Evolutionary conservation across 2,888 invertebrate genomes (phyloP).

Genomic region (Blera fallax): DNA sequence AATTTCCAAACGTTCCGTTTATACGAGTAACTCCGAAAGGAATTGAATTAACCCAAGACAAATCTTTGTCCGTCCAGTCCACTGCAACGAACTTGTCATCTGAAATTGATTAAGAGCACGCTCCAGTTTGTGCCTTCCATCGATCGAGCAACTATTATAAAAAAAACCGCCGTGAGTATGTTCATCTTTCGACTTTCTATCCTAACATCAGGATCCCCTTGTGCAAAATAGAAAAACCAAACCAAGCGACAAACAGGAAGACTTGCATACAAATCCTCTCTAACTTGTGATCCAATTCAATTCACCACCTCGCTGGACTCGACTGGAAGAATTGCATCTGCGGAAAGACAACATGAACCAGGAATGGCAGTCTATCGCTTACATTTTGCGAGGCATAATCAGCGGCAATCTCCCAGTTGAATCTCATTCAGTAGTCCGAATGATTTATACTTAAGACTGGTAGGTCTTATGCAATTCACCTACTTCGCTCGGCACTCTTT

Average conservation of each 20-base stretch:
- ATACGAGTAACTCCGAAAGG: background rate
- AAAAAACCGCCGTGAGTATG: background rate
- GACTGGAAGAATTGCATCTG: slow-evolving; percentile 21
- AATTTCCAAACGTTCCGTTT: slow-evolving; percentile 12
- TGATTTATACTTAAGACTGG: slow-evolving; percentile 56
- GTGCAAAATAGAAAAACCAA: background rate
- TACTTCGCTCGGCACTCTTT: background rate
- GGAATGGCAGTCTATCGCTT: slow-evolving; percentile 13
- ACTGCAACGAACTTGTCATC: slow-evolving; percentile 17
- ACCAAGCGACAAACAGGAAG: slow-evolving; percentile 27
- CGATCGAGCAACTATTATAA: background rate
- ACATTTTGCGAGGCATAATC: slow-evolving; percentile 35
- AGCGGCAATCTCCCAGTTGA: slow-evolving; percentile 40
- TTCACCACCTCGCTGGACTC: slow-evolving; percentile 24
- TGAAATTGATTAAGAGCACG: slow-evolving; percentile 22
- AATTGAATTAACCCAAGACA: slow-evolving; percentile 43
- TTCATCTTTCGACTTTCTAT: background rate
- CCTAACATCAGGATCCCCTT: background rate
- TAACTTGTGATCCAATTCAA: slow-evolving; percentile 49
- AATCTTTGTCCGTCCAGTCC: slow-evolving; percentile 10
- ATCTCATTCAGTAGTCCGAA: slow-evolving; percentile 52
- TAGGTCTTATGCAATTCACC: slow-evolving; percentile 57
- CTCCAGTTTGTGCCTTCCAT: background rate
- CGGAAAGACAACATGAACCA: background rate
- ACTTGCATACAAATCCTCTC: slow-evolving; percentile 12